These are phyloP conservation scores for Cyclargus thomasi DNA, from an alignment of 1,140 invertebrate genomes.

Conservation along the genomic window DNA sequence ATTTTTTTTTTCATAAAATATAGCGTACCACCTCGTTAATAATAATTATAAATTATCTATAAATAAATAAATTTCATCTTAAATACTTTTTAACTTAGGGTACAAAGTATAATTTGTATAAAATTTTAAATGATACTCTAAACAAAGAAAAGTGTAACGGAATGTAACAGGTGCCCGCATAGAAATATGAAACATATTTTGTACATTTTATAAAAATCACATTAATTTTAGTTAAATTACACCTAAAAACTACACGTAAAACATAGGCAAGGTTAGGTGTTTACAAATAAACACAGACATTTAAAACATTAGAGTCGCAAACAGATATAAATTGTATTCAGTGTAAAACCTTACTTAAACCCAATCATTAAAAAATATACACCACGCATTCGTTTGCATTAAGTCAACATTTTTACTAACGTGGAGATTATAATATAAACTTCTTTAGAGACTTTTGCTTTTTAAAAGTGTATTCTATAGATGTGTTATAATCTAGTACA, in stretches of 20 bases:
- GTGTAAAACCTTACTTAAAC: too few species aligned
- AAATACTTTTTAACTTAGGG: conserved; percentile 27
- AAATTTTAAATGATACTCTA: conserved; percentile 22
- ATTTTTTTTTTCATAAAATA: not conserved
- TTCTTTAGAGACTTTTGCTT: too few species aligned
- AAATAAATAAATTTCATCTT: conserved; percentile 27
- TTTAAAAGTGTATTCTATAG: too few species aligned
- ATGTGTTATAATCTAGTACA: too few species aligned
- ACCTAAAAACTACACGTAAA: not conserved
- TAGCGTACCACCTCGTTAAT: not conserved
- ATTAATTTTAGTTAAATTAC: conserved; percentile 12
- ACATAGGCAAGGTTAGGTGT: conserved; percentile 5
- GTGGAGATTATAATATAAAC: too few species aligned
- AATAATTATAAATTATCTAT: conserved; percentile 11
- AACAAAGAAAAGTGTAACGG: conserved; percentile 29
- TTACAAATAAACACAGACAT: not conserved
- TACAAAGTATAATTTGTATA: conserved; percentile 22
- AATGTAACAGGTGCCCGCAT: conserved; percentile 40
- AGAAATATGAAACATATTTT: conserved; percentile 25
- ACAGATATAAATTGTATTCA: too few species aligned
- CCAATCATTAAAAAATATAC: too few species aligned
- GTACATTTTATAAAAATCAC: conserved; percentile 18
- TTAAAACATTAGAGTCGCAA: not conserved
- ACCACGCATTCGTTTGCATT: too few species aligned
- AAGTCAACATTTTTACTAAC: too few species aligned